Evolutionary conservation across 2,797 vertebrate genomes (phyloP), one percentile per base, ranked within the genome.

Genomic region (Macropodus opercularis): DNA sequence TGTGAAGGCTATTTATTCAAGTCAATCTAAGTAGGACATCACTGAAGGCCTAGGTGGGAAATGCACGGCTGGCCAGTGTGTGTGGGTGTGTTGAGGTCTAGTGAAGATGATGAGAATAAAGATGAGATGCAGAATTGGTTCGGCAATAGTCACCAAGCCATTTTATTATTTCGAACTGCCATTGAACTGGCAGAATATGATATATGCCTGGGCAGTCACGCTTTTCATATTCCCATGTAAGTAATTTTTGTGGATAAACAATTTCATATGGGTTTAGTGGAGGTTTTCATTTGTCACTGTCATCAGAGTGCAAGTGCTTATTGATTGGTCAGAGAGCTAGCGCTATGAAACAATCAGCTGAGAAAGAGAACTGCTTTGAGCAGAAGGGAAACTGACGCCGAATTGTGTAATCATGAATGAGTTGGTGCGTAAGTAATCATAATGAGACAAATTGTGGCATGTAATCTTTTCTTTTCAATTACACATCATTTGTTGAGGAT

Each of bases 241-340:
- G 85, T 83, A 61, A 72, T 88, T 86, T 85, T 86, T 85, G 83
- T 87, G 83, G 84, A 86, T 91, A 90, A 91, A 91, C 88, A 90
- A 87, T 89, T 90, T 88, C 81, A 88, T 79, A 86, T 63, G 70
- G 80, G 55, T 52, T 77, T 63, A 75, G 69, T 54, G 67, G 74
- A 77, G 76, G 74, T 80, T 85, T 89, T 85, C 87, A 91, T 93
- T 93, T 82, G 81, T 93, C 92, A 92, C 78, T 90, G 91, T 90
- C 90, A 85, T 42, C 57, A 85, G 77, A 85, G 83, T 89, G 86
- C 91, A 90, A 91, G 80, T 79, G 69, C 80, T 85, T 92, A 93
- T 93, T 91, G 92, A 93, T 92, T 90, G 80, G 82, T 79, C 35
- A 36, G 84, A 82, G 83, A 79, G 76, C 19, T 48, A 29, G 69